A percentile compares a stretch with the other conserved stretches of the same genome.
phyloP scores from a whole-genome alignment of 2,888 invertebrate genomes.

The Amphipyra berbera region DNA sequence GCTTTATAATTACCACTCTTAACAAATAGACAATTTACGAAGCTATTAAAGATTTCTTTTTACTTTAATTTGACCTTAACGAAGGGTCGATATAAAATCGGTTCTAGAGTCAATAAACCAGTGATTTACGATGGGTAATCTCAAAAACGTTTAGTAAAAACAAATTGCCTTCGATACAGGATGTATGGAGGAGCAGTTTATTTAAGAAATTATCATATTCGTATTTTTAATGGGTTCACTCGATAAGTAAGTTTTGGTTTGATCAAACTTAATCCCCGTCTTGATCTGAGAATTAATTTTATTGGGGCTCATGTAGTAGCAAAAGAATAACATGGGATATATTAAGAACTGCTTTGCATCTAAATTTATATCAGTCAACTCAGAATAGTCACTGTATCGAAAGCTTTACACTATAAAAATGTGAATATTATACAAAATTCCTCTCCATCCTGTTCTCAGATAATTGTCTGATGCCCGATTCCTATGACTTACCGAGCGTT shows the following conservation, averaged over 20 bases:
- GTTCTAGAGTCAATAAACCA: constrained; percentile 65
- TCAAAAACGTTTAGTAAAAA: constrained; percentile 56
- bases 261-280: constrained; percentile 15
- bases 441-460: background rate
- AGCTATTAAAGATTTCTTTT: constrained; percentile 53
- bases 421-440: background rate
- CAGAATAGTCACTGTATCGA: background rate
- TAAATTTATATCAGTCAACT: too few species aligned
- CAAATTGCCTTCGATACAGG: constrained; percentile 58
- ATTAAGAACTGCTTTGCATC: too few species aligned
- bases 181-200: constrained; percentile 33
- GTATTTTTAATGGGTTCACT: constrained; percentile 33
- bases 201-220: constrained; percentile 43
- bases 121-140: constrained; percentile 70
- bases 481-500: too few species aligned
- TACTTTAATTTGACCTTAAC: constrained; percentile 52
- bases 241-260: constrained; percentile 27
- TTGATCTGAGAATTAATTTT: constrained; percentile 18
- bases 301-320: background rate
- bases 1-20: constrained; percentile 24
- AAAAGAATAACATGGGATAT: background rate
- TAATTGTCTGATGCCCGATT: too few species aligned
- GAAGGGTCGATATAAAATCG: constrained; percentile 61
- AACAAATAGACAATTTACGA: constrained; percentile 49
- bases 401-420: background rate